Conservation (phyloP, 2,797 vertebrate species). For the Mormyrus hasselquistii region DNA sequence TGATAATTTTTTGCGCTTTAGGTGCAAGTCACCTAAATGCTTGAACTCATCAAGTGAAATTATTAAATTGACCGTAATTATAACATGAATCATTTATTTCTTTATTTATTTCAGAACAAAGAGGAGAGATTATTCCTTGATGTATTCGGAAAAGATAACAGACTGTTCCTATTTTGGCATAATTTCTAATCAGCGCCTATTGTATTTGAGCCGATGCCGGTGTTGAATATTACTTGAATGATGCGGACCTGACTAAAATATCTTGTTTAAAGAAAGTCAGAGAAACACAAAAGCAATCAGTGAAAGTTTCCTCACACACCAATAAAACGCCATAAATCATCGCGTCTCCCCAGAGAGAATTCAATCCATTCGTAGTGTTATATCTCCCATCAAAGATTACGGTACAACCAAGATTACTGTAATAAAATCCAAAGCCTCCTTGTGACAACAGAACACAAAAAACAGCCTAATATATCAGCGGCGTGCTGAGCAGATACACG, state of each 20-base stretch:
- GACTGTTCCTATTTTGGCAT: not conserved
- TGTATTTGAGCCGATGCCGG: not conserved
- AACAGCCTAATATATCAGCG: constrained; percentile 42
- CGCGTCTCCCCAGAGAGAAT: constrained; percentile 56
- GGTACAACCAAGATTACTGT: constrained; percentile 52
- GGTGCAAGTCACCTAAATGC: not conserved
- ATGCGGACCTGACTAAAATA: not conserved
- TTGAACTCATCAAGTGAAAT: not conserved
- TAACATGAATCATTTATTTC: not conserved
- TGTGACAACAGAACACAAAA: constrained; percentile 43
- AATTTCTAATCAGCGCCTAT: constrained; percentile 6
- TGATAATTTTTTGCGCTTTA: not conserved
- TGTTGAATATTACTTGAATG: not conserved
- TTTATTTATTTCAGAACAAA: not conserved
- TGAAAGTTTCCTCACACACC: constrained; percentile 44
- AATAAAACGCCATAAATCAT: constrained; percentile 59
- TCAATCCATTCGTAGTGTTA: not conserved
- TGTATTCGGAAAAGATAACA: constrained; percentile 1
- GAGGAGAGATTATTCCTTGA: not conserved
- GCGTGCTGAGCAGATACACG: constrained; percentile 47
- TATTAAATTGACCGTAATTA: constrained; percentile 3
- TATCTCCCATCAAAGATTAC: constrained; percentile 44
- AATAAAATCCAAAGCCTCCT: constrained; percentile 55
- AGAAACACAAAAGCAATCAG: constrained; percentile 45
- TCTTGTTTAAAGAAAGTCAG: not conserved